Evolutionary conservation across 2,888 invertebrate genomes (phyloP), one percentile per base, ranked within the genome.

Genomic region (Syrista parreyssii): DNA sequence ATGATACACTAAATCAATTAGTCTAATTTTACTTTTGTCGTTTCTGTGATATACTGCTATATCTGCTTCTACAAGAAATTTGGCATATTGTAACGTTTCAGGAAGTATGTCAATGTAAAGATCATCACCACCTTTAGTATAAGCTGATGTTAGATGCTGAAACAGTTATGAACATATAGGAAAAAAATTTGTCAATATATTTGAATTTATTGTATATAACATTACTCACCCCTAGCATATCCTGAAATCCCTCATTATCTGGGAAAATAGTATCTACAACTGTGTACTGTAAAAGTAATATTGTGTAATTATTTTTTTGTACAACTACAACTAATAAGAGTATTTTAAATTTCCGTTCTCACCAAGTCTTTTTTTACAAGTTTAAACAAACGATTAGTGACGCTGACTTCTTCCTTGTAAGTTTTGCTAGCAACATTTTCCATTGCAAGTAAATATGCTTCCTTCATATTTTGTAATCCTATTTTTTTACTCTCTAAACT

Each of bases 51-150:
- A 86, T 30, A 77, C 76, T 73, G 82, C 82, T 77, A 91, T 84
- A 55, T 87, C 88, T 4, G 86, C 84, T 79, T 88, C 88, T 12
- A 88, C 34, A 69, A 91, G 82, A 82, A 86, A 89, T 68, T 84
- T 83, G 3, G 84, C 81, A 33, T 82, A 88, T 3, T 79, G 68
- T 4, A 82, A 33, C 35, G 68, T 34, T 12, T 87, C 79, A 3
- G 83, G 78, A 6, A 12, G 75, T 11, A 90, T 77, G 34, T 86
- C 75, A 4, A 91, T 78, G 71, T 90, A 91, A 34, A 88, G 68
- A 12, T 90, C 87, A 77, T 91, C 88, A n/a, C 91, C 91, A 1
- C 88, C 89, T 81, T 82, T 86, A 11, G 73, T 68, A 73, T 86
- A 85, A 12, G 87, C 86, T 15, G 40, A 11, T 36, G 86, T 85